A percentile compares a stretch with the other conserved stretches of the same genome.
Conservation (phyloP, 1,140 invertebrate species). For the Andrena cerasifolii region DNA sequence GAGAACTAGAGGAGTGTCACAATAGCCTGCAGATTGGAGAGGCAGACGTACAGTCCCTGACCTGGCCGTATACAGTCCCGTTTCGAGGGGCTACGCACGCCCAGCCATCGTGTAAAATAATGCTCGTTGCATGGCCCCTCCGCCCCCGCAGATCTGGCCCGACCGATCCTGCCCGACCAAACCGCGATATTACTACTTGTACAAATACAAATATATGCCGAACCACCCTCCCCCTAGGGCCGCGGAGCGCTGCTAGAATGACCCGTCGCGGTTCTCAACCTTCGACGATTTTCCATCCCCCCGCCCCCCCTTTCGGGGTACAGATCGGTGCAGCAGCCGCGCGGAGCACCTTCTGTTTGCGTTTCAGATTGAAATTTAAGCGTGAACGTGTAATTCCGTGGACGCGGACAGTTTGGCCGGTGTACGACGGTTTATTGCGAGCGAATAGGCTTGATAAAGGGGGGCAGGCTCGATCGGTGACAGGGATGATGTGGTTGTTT, state of each 20-base stretch:
- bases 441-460: too few species aligned
- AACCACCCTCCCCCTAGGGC: background rate
- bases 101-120: constrained; percentile 44
- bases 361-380: background rate
- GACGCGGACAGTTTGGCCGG: too few species aligned
- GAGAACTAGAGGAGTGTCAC: constrained; percentile 65
- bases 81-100: constrained; percentile 29
- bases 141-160: background rate
- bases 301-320: background rate
- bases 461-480: too few species aligned
- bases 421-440: too few species aligned
- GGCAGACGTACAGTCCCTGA: constrained; percentile 72
- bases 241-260: background rate
- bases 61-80: constrained; percentile 59
- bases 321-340: too few species aligned
- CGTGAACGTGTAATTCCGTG: too few species aligned
- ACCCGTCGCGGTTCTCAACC: background rate
- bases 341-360: background rate
- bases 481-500: too few species aligned
- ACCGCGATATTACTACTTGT: constrained; percentile 75
- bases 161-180: constrained; percentile 38
- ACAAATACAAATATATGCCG: constrained; percentile 73
- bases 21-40: constrained; percentile 73
- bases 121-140: background rate
- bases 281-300: background rate